Conservation (phyloP, 2,113 vertebrate species). For the Zosterops japonicus region DNA sequence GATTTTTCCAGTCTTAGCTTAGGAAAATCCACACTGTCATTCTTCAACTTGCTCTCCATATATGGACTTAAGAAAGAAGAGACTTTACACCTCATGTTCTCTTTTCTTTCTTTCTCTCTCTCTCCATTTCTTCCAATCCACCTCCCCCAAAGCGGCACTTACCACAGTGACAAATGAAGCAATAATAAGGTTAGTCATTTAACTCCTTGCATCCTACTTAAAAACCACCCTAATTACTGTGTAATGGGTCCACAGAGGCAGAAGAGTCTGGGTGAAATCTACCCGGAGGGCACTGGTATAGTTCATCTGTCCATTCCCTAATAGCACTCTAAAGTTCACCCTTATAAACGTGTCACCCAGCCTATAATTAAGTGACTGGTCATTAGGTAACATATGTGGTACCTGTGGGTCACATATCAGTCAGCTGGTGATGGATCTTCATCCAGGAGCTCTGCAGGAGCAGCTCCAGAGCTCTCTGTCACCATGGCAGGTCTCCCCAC, state of each 20-base stretch:
- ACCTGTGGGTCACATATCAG: slow-evolving; percentile 90
- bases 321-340: slow-evolving; percentile 96
- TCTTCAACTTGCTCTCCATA: neutral
- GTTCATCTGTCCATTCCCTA: slow-evolving; percentile 86
- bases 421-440: slow-evolving; percentile 92
- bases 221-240: slow-evolving; percentile 93
- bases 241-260: slow-evolving; percentile 88
- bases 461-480: slow-evolving; percentile 64
- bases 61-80: neutral
- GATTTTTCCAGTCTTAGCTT: neutral
- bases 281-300: slow-evolving; percentile 78
- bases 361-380: slow-evolving; percentile 89
- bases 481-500: neutral
- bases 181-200: slow-evolving; percentile 92
- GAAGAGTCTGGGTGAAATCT: slow-evolving; percentile 83
- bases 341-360: slow-evolving; percentile 98
- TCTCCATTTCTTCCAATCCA: neutral
- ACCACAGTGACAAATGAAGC: slow-evolving; percentile 87
- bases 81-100: neutral
- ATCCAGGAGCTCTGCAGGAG: slow-evolving; percentile 80
- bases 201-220: slow-evolving; percentile 94
- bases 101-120: slow-evolving; percentile 11
- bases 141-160: slow-evolving; percentile 69
- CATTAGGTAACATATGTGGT: slow-evolving; percentile 85
- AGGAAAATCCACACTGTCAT: neutral